phyloP scores from a whole-genome alignment of 2,888 invertebrate species.

The Xestia ashworthii region DNA sequence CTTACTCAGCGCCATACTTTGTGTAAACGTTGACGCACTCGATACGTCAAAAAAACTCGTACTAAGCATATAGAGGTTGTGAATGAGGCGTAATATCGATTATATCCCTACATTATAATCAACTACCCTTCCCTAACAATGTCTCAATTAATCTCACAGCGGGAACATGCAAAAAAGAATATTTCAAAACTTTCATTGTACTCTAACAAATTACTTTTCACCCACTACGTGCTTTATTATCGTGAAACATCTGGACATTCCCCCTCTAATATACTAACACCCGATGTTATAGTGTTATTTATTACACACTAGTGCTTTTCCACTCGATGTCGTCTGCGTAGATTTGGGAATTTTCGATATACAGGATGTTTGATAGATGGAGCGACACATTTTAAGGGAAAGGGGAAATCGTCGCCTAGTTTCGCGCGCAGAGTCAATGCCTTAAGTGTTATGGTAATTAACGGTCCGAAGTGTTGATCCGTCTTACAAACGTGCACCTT shows the following conservation, averaged over 20 bases:
- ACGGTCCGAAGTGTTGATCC: not conserved
- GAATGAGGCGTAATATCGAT: not conserved
- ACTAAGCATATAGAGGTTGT: not conserved
- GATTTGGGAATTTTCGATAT: not conserved
- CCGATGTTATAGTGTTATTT: constrained; percentile 73
- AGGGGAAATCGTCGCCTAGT: not conserved
- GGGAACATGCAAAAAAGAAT: constrained; percentile 52
- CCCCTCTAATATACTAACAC: constrained; percentile 61
- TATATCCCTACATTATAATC: constrained; percentile 7
- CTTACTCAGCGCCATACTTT: too few species aligned
- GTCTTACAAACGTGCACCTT: not conserved
- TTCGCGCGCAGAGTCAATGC: not conserved
- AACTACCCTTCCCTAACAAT: constrained; percentile 7
- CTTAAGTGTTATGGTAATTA: not conserved
- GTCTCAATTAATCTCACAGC: constrained; percentile 54
- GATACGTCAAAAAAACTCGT: too few species aligned
- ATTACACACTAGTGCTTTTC: constrained; percentile 65
- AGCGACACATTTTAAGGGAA: not conserved
- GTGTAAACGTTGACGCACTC: too few species aligned
- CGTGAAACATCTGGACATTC: constrained; percentile 64
- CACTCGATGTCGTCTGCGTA: not conserved
- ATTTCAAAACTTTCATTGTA: constrained; percentile 57
- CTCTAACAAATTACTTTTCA: constrained; percentile 67
- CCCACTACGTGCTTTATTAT: constrained; percentile 52
- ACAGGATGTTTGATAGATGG: not conserved